A percentile compares a stretch with the other conserved stretches of the same genome.
Conservation (phyloP, 2,113 vertebrate genomes). For the Piaya cayana region DNA sequence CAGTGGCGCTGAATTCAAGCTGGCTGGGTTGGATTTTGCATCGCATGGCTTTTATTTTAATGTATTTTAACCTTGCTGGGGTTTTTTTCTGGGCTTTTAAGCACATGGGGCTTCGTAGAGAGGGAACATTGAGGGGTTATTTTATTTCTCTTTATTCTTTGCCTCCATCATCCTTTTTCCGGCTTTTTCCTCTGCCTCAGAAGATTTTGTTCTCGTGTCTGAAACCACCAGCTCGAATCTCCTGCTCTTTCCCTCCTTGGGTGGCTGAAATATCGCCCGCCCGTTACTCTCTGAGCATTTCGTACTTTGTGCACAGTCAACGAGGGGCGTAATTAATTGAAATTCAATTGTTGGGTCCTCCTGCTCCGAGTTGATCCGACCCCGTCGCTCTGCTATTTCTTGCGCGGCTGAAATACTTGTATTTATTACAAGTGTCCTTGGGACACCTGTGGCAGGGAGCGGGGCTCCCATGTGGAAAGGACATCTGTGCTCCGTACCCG, state of each 20-base stretch:
- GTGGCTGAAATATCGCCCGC: background rate
- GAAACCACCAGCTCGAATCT: background rate
- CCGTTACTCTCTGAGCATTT: fast-evolving
- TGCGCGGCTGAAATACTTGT: background rate
- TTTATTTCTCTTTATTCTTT: background rate
- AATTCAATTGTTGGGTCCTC: background rate
- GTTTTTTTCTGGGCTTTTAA: background rate
- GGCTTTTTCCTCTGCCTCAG: background rate
- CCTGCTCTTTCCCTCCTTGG: background rate
- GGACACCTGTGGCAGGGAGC: slow-evolving; percentile 14
- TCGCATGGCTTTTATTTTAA: background rate
- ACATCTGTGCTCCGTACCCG: background rate
- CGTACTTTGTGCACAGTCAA: background rate
- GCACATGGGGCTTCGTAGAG: fast-evolving
- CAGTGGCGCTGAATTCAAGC: background rate
- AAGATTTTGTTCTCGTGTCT: background rate
- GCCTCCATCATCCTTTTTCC: background rate
- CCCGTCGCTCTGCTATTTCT: fast-evolving
- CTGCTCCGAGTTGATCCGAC: background rate
- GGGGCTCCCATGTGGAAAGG: background rate
- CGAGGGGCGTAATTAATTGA: background rate
- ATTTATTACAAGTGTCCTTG: background rate
- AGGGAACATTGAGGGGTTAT: fast-evolving
- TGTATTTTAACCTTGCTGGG: background rate
- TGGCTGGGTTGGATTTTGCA: background rate